Evolutionary conservation across 2,113 vertebrate genomes (phyloP).

Genomic region (Calidris pygmaea): DNA sequence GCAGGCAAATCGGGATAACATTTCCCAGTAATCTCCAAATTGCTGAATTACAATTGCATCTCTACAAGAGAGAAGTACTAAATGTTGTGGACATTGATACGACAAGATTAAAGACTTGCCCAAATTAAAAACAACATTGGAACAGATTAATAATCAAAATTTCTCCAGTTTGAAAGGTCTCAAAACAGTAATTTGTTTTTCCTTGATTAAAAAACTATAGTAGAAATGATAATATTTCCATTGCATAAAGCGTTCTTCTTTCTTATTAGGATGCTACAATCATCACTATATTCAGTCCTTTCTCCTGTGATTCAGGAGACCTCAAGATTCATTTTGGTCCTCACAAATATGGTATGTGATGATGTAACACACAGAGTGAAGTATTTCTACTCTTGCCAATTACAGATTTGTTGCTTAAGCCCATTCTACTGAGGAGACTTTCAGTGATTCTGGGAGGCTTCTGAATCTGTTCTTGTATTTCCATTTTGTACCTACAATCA

Average conservation of each 20-base stretch:
- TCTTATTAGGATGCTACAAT: not conserved
- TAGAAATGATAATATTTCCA: not conserved
- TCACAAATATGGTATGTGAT: not conserved
- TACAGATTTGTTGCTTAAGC: not conserved
- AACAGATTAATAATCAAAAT: not conserved
- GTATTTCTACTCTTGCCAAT: not conserved
- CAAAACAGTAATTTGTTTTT: not conserved
- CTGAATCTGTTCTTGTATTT: not conserved
- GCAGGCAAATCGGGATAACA: not conserved
- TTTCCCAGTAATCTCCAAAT: not conserved
- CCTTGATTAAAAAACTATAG: not conserved
- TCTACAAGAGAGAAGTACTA: not conserved
- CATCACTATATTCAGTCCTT: not conserved
- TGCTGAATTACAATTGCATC: not conserved
- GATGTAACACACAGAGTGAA: not conserved
- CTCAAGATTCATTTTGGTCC: not conserved
- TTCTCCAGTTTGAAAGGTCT: not conserved
- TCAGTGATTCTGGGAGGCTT: not conserved
- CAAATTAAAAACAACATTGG: not conserved
- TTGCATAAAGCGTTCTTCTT: not conserved
- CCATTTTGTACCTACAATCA: not conserved
- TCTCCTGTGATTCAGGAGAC: not conserved
- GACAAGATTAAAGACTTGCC: not conserved
- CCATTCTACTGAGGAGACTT: not conserved
- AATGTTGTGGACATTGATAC: not conserved